Base-by-base conservation (phyloP, 2,113 vertebrate genomes). In the Baryphthengus martii region DNA sequence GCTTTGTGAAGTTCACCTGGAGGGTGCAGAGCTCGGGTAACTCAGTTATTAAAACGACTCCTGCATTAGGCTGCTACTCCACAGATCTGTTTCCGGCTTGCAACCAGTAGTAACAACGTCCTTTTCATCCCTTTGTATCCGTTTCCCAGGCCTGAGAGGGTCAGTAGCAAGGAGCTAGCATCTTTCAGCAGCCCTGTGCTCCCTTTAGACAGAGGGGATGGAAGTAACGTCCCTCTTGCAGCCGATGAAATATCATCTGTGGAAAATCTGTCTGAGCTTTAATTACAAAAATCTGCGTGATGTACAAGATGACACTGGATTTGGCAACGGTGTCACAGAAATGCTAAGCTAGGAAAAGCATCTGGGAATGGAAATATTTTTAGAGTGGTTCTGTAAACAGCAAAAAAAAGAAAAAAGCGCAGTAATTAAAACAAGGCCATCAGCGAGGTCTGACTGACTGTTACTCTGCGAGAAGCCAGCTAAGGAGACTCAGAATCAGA, bases 291-390 rank as follows among this genome's bases (percentile, higher is more conserved):
- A 79, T 35, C 85, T 63, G 62, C 31, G 20, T 28, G 85, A 81
- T 71, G 76, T 42, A 24, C 65, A 6, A 8, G 83, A 63, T 61
- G 96, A 94, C 83, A 26, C 88, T 55, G 96, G 81, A 14, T 65
- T 94, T 81, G 93, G 96, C 96, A 96, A 21, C 25, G 4, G 4
- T 5, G 15, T 42, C 75, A 33, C 85, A 72, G 90, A 77, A 84
- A 90, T 20, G 39, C 53, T 63, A 56, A 81, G 93, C 96, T 92
- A 68, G 88, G 88, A 61, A 78, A 87, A 94, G 95, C 96, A 94
- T 88, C 94, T 95, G 97, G 92, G 93, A 81, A 92, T 95, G 96
- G 93, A 95, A 94, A 93, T 94, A 96, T 95, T 96, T 95, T 96
- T 93, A 94, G 95, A 91, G 89, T 24, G 58, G 53, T 72, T 97